These are phyloP conservation scores for Parelbella ahira DNA, from an alignment of 2,888 invertebrate genomes.

Conservation along the genomic window DNA sequence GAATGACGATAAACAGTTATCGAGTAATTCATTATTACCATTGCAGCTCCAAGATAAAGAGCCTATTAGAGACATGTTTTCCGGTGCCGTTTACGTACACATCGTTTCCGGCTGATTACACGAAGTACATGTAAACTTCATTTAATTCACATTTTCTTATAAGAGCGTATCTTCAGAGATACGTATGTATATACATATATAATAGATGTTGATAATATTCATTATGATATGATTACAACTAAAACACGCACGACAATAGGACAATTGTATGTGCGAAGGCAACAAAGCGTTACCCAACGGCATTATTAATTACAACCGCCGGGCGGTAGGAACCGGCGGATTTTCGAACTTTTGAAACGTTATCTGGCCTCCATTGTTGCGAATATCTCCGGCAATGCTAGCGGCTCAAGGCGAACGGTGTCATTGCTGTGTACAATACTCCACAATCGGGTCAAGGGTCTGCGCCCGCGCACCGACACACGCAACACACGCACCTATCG, in stretches of 20 bases:
- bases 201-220: background rate
- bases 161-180: background rate
- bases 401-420: conserved; percentile 78
- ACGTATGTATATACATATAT: too few relatives aligned
- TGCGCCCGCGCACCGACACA: conserved; percentile 34
- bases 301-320: conserved; percentile 64
- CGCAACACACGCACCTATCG: conserved; percentile 34
- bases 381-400: conserved; percentile 80
- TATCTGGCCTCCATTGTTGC: conserved; percentile 81
- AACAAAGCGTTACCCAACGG: conserved; percentile 51
- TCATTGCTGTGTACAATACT: conserved; percentile 78
- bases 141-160: background rate
- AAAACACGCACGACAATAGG: conserved; percentile 35
- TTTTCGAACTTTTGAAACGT: conserved; percentile 79
- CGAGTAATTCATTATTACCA: conserved; percentile 57
- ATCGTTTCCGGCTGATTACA: conserved; percentile 5
- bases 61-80: conserved; percentile 18
- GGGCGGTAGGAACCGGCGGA: conserved; percentile 69
- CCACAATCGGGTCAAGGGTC: conserved; percentile 76
- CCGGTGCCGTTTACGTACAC: conserved; percentile 29
- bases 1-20: conserved; percentile 56
- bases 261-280: conserved; percentile 39
- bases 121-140: background rate
- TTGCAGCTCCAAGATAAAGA: conserved; percentile 36
- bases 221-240: conserved; percentile 11